Base-by-base conservation (phyloP, 2,797 vertebrate genomes). In the Graptemys geographica region DNA sequence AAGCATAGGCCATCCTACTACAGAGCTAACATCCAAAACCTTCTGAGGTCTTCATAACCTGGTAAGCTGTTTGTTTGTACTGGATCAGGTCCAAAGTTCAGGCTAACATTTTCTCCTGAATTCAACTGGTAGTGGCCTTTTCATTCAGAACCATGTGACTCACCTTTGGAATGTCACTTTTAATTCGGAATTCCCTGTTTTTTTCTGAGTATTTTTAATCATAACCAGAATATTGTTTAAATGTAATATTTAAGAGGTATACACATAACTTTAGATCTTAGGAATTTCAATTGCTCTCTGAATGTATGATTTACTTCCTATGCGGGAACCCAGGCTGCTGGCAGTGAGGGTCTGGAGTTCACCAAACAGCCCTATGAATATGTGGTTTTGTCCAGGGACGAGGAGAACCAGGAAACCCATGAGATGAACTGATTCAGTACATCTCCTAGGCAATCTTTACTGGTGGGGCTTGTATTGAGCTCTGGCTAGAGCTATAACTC, bases 241-340 rank as follows among this genome's bases (percentile, higher is more conserved):
- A 74, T 25, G 5, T 88, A 82, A 41, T 41, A 27, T 3, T 4
- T 3, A 51, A 94, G 53, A 59, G 81, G 44, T 11, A 5, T 62
- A 55, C 1, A 23, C 86, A 44, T 93, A 94, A 95, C 95, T 87
- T 88, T 81, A 51, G 10, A 65, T 86, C 81, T 93, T 83, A 81
- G 76, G 94, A 91, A 92, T 96, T 97, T 96, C 80, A 49, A 90
- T 93, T 93, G 72, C 92, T 41, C 94, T 95, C 87, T 44, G 2
- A 90, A 81, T 87, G 37, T 82, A 80, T 96, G 95, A 96, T 89
- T 97, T 85, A 95, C 88, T 96, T 97, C 94, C 90, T 96, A 16
- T 72, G 52, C 62, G 90, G 90, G 94, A 95, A 84, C 37, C 86
- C 85, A 1, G 3, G 74, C 90, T 91, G 55, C 47, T 95, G 92